Evolutionary conservation across 1,140 invertebrate species (phyloP).

Genomic region (Eupristina koningsbergeri): DNA sequence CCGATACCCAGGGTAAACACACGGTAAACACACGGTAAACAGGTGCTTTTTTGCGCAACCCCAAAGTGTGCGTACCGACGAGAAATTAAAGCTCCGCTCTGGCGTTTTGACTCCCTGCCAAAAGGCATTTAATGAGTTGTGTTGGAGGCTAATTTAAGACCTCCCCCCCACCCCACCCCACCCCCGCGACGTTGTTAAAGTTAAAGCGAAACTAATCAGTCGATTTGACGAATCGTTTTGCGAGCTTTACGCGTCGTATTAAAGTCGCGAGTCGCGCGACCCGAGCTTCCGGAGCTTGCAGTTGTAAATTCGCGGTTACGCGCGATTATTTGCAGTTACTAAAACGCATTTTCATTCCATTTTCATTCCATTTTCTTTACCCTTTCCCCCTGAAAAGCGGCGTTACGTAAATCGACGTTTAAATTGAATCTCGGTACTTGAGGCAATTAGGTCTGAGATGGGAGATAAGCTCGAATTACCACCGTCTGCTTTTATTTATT

Average conservation of each 20-base stretch:
- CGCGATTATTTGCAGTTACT: too few species aligned
- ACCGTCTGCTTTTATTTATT: neutral
- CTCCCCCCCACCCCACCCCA: too few species aligned
- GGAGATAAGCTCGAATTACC: neutral
- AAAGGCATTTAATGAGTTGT: conserved; percentile 45
- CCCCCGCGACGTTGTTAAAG: too few species aligned
- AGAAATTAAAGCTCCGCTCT: conserved; percentile 12
- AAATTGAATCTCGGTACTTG: neutral
- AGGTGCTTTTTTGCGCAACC: too few species aligned
- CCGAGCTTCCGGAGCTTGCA: neutral
- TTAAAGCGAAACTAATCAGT: conserved; percentile 37
- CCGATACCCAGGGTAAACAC: too few species aligned
- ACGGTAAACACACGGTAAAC: too few species aligned
- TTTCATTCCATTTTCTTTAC: too few species aligned
- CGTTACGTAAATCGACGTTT: neutral
- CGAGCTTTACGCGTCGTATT: neutral
- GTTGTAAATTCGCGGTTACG: too few species aligned
- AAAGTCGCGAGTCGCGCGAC: neutral
- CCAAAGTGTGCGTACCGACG: neutral
- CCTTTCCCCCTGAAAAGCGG: too few species aligned
- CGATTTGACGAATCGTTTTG: conserved; percentile 32
- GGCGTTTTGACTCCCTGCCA: conserved; percentile 39
- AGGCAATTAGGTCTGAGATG: neutral
- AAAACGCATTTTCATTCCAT: too few species aligned
- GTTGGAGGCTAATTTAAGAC: conserved; percentile 45